Conservation (phyloP, 2,113 vertebrate species). For the Saccopteryx leptura region DNA sequence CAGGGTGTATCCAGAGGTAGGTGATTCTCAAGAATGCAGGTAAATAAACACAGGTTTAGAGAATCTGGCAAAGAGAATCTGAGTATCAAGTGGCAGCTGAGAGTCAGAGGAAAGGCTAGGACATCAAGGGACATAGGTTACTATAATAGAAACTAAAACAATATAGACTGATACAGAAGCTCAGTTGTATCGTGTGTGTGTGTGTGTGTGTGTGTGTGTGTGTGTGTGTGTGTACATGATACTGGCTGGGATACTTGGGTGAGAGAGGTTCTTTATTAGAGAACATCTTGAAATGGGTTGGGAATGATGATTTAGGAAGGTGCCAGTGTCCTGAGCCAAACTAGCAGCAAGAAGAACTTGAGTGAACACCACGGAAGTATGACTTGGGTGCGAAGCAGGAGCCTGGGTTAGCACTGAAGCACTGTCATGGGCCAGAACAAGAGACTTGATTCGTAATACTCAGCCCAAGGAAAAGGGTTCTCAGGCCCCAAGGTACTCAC, state of each 20-base stretch:
- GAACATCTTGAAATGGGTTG: not conserved
- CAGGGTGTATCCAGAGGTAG: not conserved
- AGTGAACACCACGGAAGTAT: not conserved
- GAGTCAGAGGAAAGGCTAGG: not conserved
- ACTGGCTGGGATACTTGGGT: not conserved
- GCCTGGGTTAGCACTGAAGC: not conserved
- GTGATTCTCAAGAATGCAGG: not conserved
- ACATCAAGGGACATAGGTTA: not conserved
- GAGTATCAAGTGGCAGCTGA: not conserved
- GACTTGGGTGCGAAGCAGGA: not conserved
- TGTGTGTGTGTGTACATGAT: no score
- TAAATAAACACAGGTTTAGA: not conserved
- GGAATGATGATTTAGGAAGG: conserved; percentile 19
- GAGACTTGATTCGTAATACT: no score
- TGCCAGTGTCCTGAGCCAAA: not conserved
- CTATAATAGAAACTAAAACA: conserved; percentile 25
- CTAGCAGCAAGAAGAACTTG: not conserved
- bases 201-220: no score
- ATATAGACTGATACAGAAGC: not conserved
- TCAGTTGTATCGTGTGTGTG: not conserved
- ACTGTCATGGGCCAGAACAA: not conserved
- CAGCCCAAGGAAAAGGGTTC: not conserved
- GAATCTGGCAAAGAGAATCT: not conserved
- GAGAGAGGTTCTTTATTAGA: not conserved
- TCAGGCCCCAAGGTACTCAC: not conserved